Evolutionary conservation across 2,113 vertebrate species (phyloP), one percentile per base, ranked within the genome.

Genomic region (Todiramphus saurophagus): DNA sequence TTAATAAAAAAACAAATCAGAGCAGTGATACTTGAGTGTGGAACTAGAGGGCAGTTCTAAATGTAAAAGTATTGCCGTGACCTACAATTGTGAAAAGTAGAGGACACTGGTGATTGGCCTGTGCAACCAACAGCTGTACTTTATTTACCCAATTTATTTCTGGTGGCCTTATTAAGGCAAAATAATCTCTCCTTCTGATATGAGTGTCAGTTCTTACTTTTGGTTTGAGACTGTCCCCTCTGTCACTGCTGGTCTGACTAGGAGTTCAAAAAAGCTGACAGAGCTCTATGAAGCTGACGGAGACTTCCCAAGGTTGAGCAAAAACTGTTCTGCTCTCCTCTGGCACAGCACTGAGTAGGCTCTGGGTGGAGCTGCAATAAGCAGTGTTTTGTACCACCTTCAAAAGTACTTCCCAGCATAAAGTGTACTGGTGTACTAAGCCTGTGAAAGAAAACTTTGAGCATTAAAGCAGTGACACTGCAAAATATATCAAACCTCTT

Each of bases 281-380:
- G 39, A 69, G 25, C 23, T n/a, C 59, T 43, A 5, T 64, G 48
- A 83, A 63, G 31, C 25, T 56, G 24, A 23, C 15, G 59, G 8
- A 66, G 35, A 11, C 30, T 80, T 90, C 39, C n/a, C 27, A 66
- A 51, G 14, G 16, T 20, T 68, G n/a, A 67, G 46, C 0, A 3
- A 59, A 78, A 75, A 11, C 37, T 67, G 5, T 58, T 74, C 5
- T 21, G 23, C 39, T 89, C 16, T 62, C 19, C 30, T 56, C 9
- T 50, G 24, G 20, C 2, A 1, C 13, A 43, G 15, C 43, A 39
- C 7, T 1, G 2, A 28, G 23, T 16, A 3, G 20, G 56, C 12
- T 58, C 5, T 28, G 16, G 12, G 30, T 72, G 39, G 13, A 77
- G 13, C 24, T 74, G 31, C 33, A 15, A 8, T 0, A 2, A 39